Conservation (phyloP, 2,113 vertebrate species). For the Rana temporaria region DNA sequence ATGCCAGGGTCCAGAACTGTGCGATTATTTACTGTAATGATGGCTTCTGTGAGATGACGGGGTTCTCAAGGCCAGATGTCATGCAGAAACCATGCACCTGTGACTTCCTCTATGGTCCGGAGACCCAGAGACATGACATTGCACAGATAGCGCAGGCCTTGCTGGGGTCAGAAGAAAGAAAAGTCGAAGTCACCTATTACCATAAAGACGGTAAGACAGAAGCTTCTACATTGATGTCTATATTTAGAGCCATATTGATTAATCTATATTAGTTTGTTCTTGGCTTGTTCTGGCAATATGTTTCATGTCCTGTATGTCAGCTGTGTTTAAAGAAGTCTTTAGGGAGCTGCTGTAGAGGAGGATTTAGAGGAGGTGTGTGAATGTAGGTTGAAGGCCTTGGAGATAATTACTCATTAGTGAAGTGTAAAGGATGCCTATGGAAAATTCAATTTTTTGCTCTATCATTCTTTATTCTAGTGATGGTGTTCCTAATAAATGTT, state of each 20-base stretch:
- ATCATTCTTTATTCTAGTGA: neutral
- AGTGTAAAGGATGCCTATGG: neutral
- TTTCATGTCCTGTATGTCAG: neutral
- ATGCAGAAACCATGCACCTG: constrained; percentile 98
- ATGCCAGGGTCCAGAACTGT: constrained; percentile 96
- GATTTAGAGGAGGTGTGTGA: neutral
- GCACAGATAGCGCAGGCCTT: constrained; percentile 91
- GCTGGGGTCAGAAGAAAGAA: constrained; percentile 93
- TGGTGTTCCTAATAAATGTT: no score
- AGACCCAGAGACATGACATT: constrained; percentile 89
- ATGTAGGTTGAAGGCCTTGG: constrained; percentile 5
- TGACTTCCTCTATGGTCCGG: constrained; percentile 94
- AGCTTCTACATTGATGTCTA: neutral
- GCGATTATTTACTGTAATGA: constrained; percentile 99
- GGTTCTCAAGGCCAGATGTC: constrained; percentile 96
- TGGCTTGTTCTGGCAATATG: neutral
- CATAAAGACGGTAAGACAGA: constrained; percentile 92
- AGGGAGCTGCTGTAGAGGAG: neutral
- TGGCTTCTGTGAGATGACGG: constrained; percentile 98
- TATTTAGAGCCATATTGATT: constrained; percentile 27
- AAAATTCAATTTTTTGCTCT: neutral
- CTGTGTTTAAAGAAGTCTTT: constrained; percentile 9
- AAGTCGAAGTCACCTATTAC: constrained; percentile 96
- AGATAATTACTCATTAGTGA: neutral
- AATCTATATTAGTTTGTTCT: constrained; percentile 22